Evolutionary conservation across 2,797 vertebrate genomes (phyloP).

Genomic region (Galaxias olidus): DNA sequence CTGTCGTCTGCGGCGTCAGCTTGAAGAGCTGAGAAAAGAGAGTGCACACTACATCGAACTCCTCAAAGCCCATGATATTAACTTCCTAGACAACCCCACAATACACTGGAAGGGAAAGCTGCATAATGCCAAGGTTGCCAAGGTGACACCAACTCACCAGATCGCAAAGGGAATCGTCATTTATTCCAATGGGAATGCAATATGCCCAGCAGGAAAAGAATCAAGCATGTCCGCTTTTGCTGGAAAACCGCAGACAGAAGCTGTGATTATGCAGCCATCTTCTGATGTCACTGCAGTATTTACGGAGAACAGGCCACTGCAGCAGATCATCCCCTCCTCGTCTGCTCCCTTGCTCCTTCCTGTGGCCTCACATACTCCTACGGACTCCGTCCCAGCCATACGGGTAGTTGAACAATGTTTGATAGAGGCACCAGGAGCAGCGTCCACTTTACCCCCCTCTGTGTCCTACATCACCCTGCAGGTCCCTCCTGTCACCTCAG

Average conservation of each 20-base stretch:
- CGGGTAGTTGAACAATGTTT: constrained; percentile 75
- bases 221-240: constrained; percentile 74
- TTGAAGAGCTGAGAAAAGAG: constrained; percentile 92
- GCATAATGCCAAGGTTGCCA: constrained; percentile 86
- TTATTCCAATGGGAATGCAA: constrained; percentile 87
- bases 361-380: constrained; percentile 71
- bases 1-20: constrained; percentile 86
- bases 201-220: constrained; percentile 81
- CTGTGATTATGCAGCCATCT: constrained; percentile 83
- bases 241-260: constrained; percentile 84
- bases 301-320: constrained; percentile 73
- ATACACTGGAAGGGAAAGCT: constrained; percentile 97
- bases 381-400: constrained; percentile 70
- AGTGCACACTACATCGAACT: constrained; percentile 93
- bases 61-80: constrained; percentile 95
- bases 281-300: constrained; percentile 79
- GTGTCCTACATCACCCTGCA: constrained; percentile 80
- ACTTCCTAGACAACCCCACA: constrained; percentile 92
- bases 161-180: constrained; percentile 92
- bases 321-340: constrained; percentile 68
- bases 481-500: constrained; percentile 66
- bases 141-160: constrained; percentile 88
- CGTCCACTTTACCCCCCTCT: constrained; percentile 64
- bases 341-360: constrained; percentile 75
- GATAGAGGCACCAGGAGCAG: constrained; percentile 59